Evolutionary conservation across 2,113 vertebrate species (phyloP), one percentile per base, ranked within the genome.

Genomic region (Talpa occidentalis): DNA sequence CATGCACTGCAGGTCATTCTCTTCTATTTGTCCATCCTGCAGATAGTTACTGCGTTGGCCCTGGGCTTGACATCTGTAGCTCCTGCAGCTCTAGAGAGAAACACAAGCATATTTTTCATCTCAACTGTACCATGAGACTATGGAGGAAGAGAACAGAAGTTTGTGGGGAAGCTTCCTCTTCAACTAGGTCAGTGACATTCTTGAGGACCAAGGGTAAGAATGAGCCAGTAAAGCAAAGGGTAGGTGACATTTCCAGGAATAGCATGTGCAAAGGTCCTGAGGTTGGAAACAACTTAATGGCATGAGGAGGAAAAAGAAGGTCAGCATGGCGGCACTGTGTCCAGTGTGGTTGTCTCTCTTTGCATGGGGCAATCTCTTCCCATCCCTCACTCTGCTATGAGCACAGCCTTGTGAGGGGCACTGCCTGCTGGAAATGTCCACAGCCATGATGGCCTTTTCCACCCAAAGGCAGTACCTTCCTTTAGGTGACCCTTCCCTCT

Each of bases 1-100:
- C 2, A 1, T 1, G 6, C 42, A 12, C 14, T 17, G 0, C 3
- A 5, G 56, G 15, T 47, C 32, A 7, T 6, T 4, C 10, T 6
- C 35, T 14, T 26, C 2, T 16, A 37, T 22, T 10, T 10, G 5
- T 35, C 22, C 16, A 10, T n/a, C 19, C 21, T 6, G 22, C 9
- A 19, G 44, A 47, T 0, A 49, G 0, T 47, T 54, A 2, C 14
- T 17, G 40, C 16, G n/a, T 30, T 54, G 26, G n/a, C 12, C 0
- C 44, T 40, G 44, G 82, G 40, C 35, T 54, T 7, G 32, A 7
- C 22, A 22, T 2, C 21, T 4, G 0, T 26, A 56, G 26, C 19
- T 56, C 11, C 24, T 70, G 67, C 10, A 10, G 44, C n/a, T 78
- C 28, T 40, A 35, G 70, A 8, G 62, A 42, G 28, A 86, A n/a